Evolutionary conservation across 2,797 vertebrate species (phyloP).

Genomic region (Pseudochirops corinnae): DNA sequence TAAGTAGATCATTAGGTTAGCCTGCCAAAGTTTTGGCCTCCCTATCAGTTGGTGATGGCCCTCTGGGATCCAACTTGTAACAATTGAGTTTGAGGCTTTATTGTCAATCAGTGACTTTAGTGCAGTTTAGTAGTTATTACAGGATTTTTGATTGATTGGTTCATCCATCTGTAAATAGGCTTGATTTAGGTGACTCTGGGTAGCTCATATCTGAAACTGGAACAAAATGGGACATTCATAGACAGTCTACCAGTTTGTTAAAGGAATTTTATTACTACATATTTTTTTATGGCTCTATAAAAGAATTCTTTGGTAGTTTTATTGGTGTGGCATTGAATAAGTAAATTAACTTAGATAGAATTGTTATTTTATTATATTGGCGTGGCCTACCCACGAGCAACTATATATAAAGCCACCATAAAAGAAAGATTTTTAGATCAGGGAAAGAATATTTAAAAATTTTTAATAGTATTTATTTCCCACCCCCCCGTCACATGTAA

Average conservation of each 20-base stretch:
- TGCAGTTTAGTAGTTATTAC: not conserved
- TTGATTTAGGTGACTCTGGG: not conserved
- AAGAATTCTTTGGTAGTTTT: no score
- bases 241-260: not conserved
- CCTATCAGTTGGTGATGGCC: not conserved
- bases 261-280: not conserved
- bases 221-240: not conserved
- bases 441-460: no score
- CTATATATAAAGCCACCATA: not conserved
- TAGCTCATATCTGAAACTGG: not conserved
- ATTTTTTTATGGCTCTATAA: no score
- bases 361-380: no score
- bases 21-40: not conserved
- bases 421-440: not conserved
- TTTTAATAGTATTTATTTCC: no score
- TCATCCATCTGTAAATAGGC: not conserved
- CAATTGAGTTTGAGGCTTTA: not conserved
- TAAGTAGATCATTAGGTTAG: not conserved
- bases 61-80: not conserved
- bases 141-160: not conserved
- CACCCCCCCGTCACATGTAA: no score
- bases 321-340: no score
- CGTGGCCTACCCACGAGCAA: no score
- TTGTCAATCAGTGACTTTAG: not conserved
- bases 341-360: no score